Base-by-base conservation (phyloP, 2,113 vertebrate species). In the Macquaria ambigua region DNA sequence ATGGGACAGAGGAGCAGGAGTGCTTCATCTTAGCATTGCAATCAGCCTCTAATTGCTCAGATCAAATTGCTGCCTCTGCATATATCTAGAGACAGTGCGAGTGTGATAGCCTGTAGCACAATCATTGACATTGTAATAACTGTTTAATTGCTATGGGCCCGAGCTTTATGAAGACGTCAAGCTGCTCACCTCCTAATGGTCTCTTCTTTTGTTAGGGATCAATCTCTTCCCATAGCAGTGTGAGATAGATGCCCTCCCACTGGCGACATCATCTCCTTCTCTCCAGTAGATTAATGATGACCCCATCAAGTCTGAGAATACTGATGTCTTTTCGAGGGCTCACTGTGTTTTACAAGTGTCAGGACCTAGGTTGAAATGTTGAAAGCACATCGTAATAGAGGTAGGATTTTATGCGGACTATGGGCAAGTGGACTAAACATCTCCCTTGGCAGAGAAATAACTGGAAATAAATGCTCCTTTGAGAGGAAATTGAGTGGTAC, bases 91-190 rank as follows among this genome's bases (percentile, higher is more conserved):
- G 86, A 79, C 73, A 23, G 74, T 34, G 77, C 0, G 10, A 59
- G 81, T 52, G 79, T 77, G 88, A 88, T 82, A 77, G 82, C 84
- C 83, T 87, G 76, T 48, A 89, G 83, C 81, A 79, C 75, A 58
- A 83, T 81, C 88, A 82, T 66, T 87, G 87, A 90, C 89, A 75
- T 77, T 89, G 82, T 91, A 91, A 91, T 93, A 88, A 90, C 75
- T 56, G 55, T 88, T 90, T 93, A 92, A 93, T 91, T 93, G 91
- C 89, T 80, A 1, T 76, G 88, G 84, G 80, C 85, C 79, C 10
- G 12, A 79, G 79, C 66, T 89, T 78, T 83, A 90, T 78, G 61
- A 84, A 88, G 75, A 86, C 56, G 28, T 89, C 73, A 74, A 76
- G 73, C 56, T 16, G 12, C 34, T 89, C 76, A 78, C 78, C 79